Evolutionary conservation across 2,113 vertebrate genomes (phyloP).

Genomic region (Arenaria interpres): DNA sequence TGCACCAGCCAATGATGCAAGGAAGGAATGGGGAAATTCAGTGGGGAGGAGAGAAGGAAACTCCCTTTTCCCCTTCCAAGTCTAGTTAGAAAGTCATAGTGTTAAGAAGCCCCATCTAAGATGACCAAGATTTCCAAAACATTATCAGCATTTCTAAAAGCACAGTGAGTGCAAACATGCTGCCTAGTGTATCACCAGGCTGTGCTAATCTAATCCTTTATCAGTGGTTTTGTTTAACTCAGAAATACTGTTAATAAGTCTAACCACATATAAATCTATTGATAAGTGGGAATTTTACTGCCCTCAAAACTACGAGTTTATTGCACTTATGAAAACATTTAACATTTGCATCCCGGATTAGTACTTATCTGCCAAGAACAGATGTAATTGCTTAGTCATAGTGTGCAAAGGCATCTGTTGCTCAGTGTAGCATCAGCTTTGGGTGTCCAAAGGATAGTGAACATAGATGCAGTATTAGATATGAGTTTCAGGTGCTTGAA

Average conservation of each 20-base stretch:
- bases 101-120: neutral
- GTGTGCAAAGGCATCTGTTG: neutral
- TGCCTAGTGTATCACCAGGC: neutral
- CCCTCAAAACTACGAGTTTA: neutral
- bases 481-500: neutral
- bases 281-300: neutral
- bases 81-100: neutral
- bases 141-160: neutral
- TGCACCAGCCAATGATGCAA: neutral
- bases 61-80: neutral
- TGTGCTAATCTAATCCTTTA: conserved; percentile 7
- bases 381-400: neutral
- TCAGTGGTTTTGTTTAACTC: neutral
- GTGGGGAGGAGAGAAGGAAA: neutral
- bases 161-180: neutral
- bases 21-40: neutral
- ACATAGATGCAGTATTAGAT: neutral
- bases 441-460: neutral
- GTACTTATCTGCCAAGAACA: neutral
- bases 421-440: neutral
- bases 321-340: neutral
- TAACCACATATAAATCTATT: neutral
- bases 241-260: neutral
- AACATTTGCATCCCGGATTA: neutral
- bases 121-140: neutral